A percentile compares a stretch with the other conserved stretches of the same genome.
These are phyloP conservation scores for Euleptes europaea DNA, from an alignment of 2,113 vertebrate genomes.

Conservation along the genomic window DNA sequence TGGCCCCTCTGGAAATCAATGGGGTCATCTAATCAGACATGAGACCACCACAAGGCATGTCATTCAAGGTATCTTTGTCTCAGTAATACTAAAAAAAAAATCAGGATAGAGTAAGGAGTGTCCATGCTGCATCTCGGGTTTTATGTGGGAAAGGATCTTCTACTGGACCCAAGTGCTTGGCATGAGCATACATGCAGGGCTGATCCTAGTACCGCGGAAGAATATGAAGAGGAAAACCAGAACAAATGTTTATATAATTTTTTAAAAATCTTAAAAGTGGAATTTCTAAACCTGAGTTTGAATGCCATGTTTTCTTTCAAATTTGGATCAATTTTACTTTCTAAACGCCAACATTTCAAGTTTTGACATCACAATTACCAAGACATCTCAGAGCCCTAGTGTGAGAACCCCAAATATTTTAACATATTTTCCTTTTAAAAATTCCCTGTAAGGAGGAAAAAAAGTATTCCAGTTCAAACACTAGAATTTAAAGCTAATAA, in stretches of 20 bases:
- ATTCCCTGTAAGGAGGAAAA: background rate
- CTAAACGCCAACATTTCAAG: background rate
- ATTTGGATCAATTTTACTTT: too few relatives aligned
- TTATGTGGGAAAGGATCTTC: background rate
- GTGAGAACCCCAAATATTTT: background rate
- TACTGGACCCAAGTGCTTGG: background rate
- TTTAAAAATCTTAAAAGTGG: too few relatives aligned
- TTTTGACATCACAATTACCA: background rate
- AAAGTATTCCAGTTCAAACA: background rate
- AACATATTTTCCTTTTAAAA: background rate
- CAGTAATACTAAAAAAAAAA: background rate
- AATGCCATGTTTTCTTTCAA: too few relatives aligned
- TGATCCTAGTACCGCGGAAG: background rate
- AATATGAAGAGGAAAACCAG: too few relatives aligned
- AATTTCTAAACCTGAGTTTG: too few relatives aligned
- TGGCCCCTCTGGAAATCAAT: background rate
- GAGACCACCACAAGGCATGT: background rate
- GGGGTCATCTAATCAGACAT: background rate
- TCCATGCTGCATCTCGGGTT: background rate
- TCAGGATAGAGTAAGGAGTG: background rate
- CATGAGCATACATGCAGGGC: background rate
- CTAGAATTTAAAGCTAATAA: background rate
- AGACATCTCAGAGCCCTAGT: background rate
- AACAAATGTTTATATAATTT: too few relatives aligned
- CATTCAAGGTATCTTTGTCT: background rate